These are phyloP conservation scores for Vanacampus margaritifer DNA, from an alignment of 2,113 vertebrate species.

Conservation along the genomic window DNA sequence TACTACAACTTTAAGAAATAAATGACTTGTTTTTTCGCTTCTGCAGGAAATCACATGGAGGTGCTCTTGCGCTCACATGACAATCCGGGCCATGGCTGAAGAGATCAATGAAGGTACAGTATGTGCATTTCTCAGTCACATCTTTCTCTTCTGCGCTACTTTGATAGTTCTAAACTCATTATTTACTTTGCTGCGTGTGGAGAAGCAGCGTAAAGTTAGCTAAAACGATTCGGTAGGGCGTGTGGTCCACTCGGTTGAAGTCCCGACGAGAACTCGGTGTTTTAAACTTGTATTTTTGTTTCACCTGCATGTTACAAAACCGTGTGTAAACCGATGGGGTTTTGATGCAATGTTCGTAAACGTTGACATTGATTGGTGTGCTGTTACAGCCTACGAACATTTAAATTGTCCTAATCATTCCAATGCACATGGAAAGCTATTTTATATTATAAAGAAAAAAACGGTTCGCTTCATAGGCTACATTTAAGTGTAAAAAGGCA, in stretches of 20 bases:
- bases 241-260: not conserved
- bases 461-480: not conserved
- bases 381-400: not conserved
- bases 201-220: not conserved
- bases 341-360: not conserved
- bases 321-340: not conserved
- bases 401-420: too few species aligned
- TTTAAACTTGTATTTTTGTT: not conserved
- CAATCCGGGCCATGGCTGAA: slow-evolving; percentile 70
- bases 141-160: not conserved
- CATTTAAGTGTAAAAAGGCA: not conserved
- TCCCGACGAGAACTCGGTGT: not conserved
- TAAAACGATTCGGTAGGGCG: not conserved
- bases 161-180: not conserved
- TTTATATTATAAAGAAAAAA: not conserved
- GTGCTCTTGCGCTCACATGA: slow-evolving; percentile 76
- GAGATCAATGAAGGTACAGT: slow-evolving; percentile 77
- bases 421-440: not conserved
- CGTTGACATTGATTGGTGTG: not conserved
- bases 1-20: slow-evolving; percentile 72
- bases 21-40: slow-evolving; percentile 56
- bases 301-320: not conserved
- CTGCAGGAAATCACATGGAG: slow-evolving; percentile 81
- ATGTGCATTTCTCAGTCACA: slow-evolving; percentile 8
- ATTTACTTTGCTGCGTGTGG: not conserved